Evolutionary conservation across 1,140 invertebrate species (phyloP), one percentile per base, ranked within the genome.

Genomic region (Caenorhabditis brenneri): DNA sequence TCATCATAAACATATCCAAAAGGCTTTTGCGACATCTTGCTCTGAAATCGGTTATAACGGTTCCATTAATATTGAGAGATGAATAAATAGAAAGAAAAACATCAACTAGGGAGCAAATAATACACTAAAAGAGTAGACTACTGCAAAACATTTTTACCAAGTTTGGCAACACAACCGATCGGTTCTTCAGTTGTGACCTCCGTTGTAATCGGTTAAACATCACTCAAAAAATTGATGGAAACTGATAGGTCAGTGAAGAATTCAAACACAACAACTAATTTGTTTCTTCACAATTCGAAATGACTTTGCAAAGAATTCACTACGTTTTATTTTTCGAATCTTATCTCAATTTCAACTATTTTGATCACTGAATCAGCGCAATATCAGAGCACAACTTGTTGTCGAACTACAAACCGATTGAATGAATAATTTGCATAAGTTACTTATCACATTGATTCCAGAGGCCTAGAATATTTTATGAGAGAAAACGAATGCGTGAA

Each of bases 1-100:
- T 87, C 86, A 80, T 87, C 86, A 51, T 87, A 87, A 36, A 86
- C 86, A 69, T 51, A 87, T 36, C 86, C 86, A 24, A 86, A 86
- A 4, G 83, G 83, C 60, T 60, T 82, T 15, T 83, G 16, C 3
- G 55, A 48, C 46, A 65, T 82, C 16, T 36, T 19, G 12, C 48
- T 36, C 58, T 74, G 36, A 1, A 42, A 42, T 39, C 12, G n/a
- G n/a, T 51, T 10, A 27, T 4, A 55, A 55, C 24, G 10, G 7
- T 55, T 27, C 10, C 0, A 55, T 55, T 12, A 10, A 1, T 19
- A 27, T 27, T 24, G 24, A 24, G 27, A 55, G 9, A n/a, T 51
- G 0, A n/a, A 55, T n/a, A n/a, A n/a, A n/a, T n/a, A n/a, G 22
- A 27, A 55, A 29, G 10, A 9, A 3, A 1, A 27, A 29, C 5